Conservation (phyloP, 2,888 invertebrate genomes). For the Odontothrips loti region DNA sequence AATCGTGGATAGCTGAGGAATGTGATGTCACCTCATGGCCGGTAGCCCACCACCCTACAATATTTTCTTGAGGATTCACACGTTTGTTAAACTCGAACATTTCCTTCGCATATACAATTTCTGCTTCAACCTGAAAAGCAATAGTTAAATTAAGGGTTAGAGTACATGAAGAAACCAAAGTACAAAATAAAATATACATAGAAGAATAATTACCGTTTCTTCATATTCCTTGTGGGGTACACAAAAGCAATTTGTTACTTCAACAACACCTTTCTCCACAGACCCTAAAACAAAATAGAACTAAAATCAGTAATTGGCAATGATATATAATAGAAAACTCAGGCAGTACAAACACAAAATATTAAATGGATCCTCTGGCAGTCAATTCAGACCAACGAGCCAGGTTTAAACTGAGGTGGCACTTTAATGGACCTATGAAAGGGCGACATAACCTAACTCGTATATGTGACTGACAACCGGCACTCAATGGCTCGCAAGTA, state of each 20-base stretch:
- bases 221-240: conserved; percentile 98
- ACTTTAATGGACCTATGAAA: neutral
- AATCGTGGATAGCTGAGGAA: conserved; percentile 95
- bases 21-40: conserved; percentile 96
- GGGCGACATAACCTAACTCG: neutral
- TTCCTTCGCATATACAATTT: conserved; percentile 93
- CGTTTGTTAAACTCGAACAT: conserved; percentile 89
- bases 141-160: neutral
- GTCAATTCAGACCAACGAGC: conserved; percentile 4
- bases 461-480: neutral
- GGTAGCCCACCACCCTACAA: conserved; percentile 99
- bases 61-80: conserved; percentile 82
- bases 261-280: conserved; percentile 86
- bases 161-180: neutral
- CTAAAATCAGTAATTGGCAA: conserved; percentile 36
- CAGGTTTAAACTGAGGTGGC: conserved; percentile 2
- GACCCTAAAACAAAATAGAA: conserved; percentile 58
- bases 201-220: conserved; percentile 57
- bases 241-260: conserved; percentile 98
- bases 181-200: neutral
- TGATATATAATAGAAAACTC: conserved; percentile 17
- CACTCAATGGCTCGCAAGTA: conserved; percentile 32
- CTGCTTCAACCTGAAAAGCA: conserved; percentile 82
- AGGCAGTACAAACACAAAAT: neutral
- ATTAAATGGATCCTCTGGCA: too few relatives aligned